Percentiles rank a stretch among this genome's conserved stretches.
phyloP scores from a whole-genome alignment of 1,140 invertebrate species.

The Danaus melanippus region DNA sequence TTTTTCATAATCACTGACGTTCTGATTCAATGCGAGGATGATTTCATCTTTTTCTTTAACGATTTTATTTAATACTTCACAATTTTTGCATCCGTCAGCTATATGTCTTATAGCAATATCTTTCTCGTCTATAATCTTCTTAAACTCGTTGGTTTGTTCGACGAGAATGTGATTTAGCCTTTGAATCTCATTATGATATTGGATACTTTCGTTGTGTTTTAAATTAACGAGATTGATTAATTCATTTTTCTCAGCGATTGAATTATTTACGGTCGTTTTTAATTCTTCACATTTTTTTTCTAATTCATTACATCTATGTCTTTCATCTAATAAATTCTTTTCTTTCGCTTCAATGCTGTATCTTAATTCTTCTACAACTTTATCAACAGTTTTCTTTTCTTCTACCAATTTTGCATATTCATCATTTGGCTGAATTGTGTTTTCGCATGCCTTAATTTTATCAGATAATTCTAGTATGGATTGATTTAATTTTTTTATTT shows the following conservation, averaged over 20 bases:
- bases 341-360: slow-evolving; percentile 30
- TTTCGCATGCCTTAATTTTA: slow-evolving; percentile 39
- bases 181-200: slow-evolving; percentile 88
- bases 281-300: slow-evolving; percentile 41
- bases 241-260: slow-evolving; percentile 78
- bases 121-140: slow-evolving; percentile 69
- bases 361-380: slow-evolving; percentile 23
- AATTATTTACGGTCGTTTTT: slow-evolving; percentile 54
- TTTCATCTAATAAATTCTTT: slow-evolving; percentile 33
- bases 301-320: slow-evolving; percentile 31
- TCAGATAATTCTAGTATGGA: slow-evolving; percentile 46
- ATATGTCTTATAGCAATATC: slow-evolving; percentile 52
- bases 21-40: slow-evolving; percentile 47
- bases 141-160: slow-evolving; percentile 66
- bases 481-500: slow-evolving; percentile 54
- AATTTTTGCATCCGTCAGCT: slow-evolving; percentile 40
- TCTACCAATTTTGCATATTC: slow-evolving; percentile 39
- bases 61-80: slow-evolving; percentile 37
- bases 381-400: slow-evolving; percentile 40
- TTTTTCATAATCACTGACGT: slow-evolving; percentile 30
- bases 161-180: slow-evolving; percentile 76
- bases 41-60: slow-evolving; percentile 62
- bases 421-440: slow-evolving; percentile 34
- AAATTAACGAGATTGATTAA: slow-evolving; percentile 81
- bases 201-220: slow-evolving; percentile 87